phyloP scores from a whole-genome alignment of 2,888 invertebrate genomes.

The Chorisops tibialis region DNA sequence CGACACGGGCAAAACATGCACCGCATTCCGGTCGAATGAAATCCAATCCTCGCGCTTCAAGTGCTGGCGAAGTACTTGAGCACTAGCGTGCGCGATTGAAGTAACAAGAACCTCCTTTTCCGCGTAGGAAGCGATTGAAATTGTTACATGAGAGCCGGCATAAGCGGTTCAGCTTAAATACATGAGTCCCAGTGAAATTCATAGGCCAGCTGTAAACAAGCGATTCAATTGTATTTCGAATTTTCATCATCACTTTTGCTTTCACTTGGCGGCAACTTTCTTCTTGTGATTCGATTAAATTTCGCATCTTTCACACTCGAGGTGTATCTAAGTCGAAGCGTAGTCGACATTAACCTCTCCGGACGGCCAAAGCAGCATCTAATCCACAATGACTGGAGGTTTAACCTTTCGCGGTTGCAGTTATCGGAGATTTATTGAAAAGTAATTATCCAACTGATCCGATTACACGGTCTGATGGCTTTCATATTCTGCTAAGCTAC shows the following conservation, averaged over 20 bases:
- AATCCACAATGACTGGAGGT: background rate
- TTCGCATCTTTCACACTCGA: no score
- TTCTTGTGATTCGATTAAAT: no score
- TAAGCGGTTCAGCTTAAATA: background rate
- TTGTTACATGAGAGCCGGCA: slow-evolving; percentile 4
- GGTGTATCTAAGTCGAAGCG: no score
- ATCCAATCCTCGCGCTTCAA: background rate
- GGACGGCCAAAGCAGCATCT: background rate
- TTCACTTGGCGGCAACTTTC: no score
- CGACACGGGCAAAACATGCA: background rate
- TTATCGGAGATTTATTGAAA: background rate
- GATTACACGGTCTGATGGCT: background rate
- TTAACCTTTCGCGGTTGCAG: background rate
- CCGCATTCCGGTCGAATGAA: slow-evolving; percentile 1
- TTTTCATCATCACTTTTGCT: no score
- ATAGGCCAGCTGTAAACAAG: background rate
- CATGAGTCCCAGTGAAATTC: background rate
- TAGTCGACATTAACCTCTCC: no score
- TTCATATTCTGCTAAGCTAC: no score
- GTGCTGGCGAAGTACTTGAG: no score
- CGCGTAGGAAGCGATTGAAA: background rate
- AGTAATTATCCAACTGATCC: slow-evolving; percentile 4
- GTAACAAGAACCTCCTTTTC: background rate
- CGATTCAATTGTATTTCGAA: no score
- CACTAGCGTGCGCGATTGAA: no score